Conservation (phyloP, 2,888 invertebrate species). For the Ferrisia virgata region DNA sequence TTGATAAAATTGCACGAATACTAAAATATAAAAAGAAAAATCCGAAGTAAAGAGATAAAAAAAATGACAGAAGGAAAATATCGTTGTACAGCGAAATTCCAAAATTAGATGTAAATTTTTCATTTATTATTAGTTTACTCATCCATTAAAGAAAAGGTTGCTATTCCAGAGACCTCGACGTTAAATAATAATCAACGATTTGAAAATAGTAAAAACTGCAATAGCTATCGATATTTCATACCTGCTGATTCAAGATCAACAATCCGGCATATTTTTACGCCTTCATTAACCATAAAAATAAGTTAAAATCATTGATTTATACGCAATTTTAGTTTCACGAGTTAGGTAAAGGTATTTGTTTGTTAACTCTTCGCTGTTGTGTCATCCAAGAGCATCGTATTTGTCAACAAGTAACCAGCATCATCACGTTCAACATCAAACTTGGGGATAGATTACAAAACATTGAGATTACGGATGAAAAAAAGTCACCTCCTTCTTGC, state of each 20-base stretch:
- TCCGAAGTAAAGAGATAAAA: too few species aligned
- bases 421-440: not conserved
- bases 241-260: not conserved
- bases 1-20: too few species aligned
- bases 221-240: too few species aligned
- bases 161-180: too few species aligned
- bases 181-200: too few species aligned
- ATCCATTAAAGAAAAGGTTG: too few species aligned
- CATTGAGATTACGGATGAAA: not conserved
- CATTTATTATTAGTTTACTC: too few species aligned
- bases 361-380: not conserved
- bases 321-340: not conserved
- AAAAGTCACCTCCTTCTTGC: not conserved
- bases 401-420: not conserved
- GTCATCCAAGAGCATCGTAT: not conserved
- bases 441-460: not conserved
- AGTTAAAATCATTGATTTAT: not conserved
- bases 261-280: not conserved
- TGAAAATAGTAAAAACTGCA: too few species aligned
- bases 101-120: too few species aligned
- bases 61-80: too few species aligned
- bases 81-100: too few species aligned
- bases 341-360: not conserved
- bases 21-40: too few species aligned
- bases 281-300: not conserved